These are phyloP conservation scores for Linurgus olivaceus DNA, from an alignment of 2,797 vertebrate species.

Conservation along the genomic window DNA sequence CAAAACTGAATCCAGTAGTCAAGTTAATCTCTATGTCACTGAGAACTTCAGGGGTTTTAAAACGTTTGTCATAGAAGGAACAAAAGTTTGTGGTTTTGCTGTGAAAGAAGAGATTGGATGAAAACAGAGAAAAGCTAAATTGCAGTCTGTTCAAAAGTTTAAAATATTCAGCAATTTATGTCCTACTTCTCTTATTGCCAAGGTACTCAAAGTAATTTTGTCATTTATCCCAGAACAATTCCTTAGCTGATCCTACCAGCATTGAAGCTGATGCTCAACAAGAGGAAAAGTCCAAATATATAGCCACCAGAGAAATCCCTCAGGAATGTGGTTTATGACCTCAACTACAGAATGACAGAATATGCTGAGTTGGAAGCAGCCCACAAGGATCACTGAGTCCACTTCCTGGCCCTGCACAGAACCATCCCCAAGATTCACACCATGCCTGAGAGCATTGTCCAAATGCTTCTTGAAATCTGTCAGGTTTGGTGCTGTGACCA, in stretches of 20 bases:
- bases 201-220: background rate
- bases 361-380: background rate
- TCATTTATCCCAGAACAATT: background rate
- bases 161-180: background rate
- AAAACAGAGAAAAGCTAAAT: background rate
- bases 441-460: too few relatives aligned
- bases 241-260: background rate
- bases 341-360: background rate
- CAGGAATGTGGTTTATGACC: background rate
- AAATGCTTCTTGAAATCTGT: fast-evolving
- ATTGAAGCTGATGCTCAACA: background rate
- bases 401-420: background rate
- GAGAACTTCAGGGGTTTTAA: background rate
- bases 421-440: background rate
- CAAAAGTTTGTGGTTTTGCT: background rate
- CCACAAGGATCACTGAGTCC: background rate
- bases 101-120: background rate
- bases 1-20: background rate
- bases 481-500: background rate
- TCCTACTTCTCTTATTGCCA: background rate
- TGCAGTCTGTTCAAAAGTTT: background rate
- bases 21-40: background rate
- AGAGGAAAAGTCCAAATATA: background rate
- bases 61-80: background rate
- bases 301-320: background rate